Conservation (phyloP, 1,140 invertebrate species). For the Lithobius niger region DNA sequence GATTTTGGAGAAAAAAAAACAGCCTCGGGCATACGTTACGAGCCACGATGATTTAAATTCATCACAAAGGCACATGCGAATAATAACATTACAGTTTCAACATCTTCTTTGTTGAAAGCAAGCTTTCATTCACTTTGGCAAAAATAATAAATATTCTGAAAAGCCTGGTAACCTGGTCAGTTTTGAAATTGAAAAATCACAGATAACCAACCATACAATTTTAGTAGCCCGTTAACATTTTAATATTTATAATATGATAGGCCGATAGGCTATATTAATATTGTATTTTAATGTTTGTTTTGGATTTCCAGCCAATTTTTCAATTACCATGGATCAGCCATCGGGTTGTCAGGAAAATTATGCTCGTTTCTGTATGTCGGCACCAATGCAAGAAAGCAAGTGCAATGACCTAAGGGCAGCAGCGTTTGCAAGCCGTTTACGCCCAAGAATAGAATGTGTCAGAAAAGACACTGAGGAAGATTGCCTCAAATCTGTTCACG, state of each 20-base stretch:
- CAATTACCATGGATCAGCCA: neutral
- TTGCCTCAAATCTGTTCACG: neutral
- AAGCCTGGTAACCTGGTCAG: too few relatives aligned
- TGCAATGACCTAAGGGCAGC: neutral
- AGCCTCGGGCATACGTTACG: too few relatives aligned
- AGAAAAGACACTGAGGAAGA: conserved; percentile 49
- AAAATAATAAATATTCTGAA: too few relatives aligned
- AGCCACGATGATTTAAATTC: too few relatives aligned
- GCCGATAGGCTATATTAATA: neutral
- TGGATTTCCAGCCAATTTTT: neutral
- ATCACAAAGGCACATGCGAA: too few relatives aligned
- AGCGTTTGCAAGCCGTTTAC: neutral
- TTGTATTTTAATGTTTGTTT: neutral
- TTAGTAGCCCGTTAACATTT: neutral
- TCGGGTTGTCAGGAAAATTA: neutral
- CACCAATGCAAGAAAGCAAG: neutral
- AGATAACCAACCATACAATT: too few relatives aligned
- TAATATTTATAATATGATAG: too few relatives aligned
- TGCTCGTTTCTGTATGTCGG: neutral
- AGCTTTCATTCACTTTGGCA: too few relatives aligned
- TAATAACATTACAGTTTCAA: too few relatives aligned
- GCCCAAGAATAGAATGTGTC: conserved; percentile 56
- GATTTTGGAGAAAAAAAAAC: too few relatives aligned
- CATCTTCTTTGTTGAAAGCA: too few relatives aligned
- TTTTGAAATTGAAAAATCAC: too few relatives aligned